Evolutionary conservation across 1,140 invertebrate genomes (phyloP).

Genomic region (Meteorus sp.): DNA sequence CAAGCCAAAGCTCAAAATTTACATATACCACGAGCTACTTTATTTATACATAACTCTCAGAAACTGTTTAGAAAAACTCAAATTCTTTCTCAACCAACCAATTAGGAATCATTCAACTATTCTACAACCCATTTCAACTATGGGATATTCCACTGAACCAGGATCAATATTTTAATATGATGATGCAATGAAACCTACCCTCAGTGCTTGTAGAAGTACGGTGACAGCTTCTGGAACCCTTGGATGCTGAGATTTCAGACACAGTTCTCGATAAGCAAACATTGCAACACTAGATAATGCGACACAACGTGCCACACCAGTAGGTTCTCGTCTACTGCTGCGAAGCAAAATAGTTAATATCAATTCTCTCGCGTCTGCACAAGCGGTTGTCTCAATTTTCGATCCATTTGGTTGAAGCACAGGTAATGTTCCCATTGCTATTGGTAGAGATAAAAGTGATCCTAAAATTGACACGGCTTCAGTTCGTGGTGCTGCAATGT

Average conservation of each 20-base stretch:
- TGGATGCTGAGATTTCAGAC: constrained; percentile 66
- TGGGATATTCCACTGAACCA: too few relatives aligned
- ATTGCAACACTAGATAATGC: constrained; percentile 86
- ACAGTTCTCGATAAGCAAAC: constrained; percentile 78
- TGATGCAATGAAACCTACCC: constrained; percentile 50
- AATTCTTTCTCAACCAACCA: background rate
- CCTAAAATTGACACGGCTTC: constrained; percentile 93
- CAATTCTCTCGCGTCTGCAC: constrained; percentile 86
- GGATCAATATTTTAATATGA: too few relatives aligned
- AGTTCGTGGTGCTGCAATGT: constrained; percentile 80
- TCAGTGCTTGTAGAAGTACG: constrained; percentile 85
- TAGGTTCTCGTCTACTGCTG: constrained; percentile 84
- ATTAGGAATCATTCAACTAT: background rate
- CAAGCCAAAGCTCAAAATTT: constrained; percentile 23
- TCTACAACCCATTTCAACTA: too few relatives aligned
- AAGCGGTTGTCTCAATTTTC: constrained; percentile 70
- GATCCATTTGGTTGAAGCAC: constrained; percentile 77
- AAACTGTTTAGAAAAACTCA: too few relatives aligned
- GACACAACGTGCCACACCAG: constrained; percentile 85
- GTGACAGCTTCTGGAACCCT: constrained; percentile 82
- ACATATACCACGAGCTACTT: constrained; percentile 6
- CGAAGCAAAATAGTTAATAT: constrained; percentile 84
- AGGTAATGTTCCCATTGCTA: constrained; percentile 73
- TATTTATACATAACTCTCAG: background rate
- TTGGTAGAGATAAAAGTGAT: constrained; percentile 79